Base-by-base conservation (phyloP, 2,888 invertebrate species). In the Thera obeliscata region DNA sequence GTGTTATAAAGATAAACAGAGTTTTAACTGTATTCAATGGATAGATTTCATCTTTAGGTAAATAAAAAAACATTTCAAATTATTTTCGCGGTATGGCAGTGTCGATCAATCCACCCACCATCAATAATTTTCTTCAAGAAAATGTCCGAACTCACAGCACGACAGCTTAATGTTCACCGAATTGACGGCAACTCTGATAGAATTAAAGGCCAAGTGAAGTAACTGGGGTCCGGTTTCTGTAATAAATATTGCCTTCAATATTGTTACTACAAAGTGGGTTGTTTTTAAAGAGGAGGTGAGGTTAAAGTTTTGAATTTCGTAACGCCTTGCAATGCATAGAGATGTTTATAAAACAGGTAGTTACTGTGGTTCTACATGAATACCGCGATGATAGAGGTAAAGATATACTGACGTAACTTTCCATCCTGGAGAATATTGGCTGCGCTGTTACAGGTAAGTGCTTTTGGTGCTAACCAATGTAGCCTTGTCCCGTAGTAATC, bases 401-500 rank as follows among this genome's bases (percentile, higher is more conserved):
- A 54, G 35, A 63, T 60, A 46, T 46, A 43, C 36, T 11, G 43
- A 46, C 43, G 52, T 61, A 62, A 62, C 43, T 61, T 49, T 55
- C 35, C 41, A 62, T 63, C 46, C 22, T 54, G 54, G 67, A 54
- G 48, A 52, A 60, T 59, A 67, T 50, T 63, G 57, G 59, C 12
- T 54, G 59, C 48, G 48, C 46, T 54, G 43, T 48, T 60, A 50
- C n/a, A 57, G 73, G 72, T 77, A 72, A 75, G 71, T 69, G 73
- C 64, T 77, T 68, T 67, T 50, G 65, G 76, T 80, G 85, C 80
- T 87, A 86, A 90, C 81, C 81, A 82, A 78, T 67, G 66, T 76
- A 86, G 79, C 91, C 92, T 91, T 89, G 90, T 81, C 76, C 81
- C 77, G 77, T 75, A 84, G 82, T 90, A 89, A 92, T 92, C 85